A percentile compares a stretch with the other conserved stretches of the same genome.
phyloP scores from a whole-genome alignment of 2,113 vertebrate species.

The Geothlypis trichas region DNA sequence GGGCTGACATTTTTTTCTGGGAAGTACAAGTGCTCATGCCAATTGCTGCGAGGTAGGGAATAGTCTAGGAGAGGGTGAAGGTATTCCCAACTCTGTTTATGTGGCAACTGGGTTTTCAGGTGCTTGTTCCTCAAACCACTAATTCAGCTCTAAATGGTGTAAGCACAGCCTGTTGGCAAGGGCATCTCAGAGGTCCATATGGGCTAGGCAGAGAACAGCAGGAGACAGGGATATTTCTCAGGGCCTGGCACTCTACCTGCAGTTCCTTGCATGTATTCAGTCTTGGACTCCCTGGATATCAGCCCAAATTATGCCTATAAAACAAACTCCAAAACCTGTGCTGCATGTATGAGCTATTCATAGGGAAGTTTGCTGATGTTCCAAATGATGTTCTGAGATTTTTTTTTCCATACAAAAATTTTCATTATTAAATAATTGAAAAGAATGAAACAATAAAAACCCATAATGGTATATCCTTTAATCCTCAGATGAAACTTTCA shows the following conservation, averaged over 20 bases:
- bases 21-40: neutral
- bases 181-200: neutral
- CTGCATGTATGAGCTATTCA: neutral
- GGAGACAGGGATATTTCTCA: neutral
- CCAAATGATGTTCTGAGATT: neutral
- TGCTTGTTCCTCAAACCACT: neutral
- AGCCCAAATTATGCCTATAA: neutral
- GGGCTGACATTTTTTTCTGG: neutral
- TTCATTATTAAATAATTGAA: neutral
- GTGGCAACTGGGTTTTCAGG: neutral
- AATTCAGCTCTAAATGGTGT: neutral
- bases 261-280: neutral
- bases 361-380: neutral
- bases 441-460: neutral
- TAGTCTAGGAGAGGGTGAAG: neutral
- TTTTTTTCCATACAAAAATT: neutral
- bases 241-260: neutral
- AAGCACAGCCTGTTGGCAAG: neutral
- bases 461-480: neutral
- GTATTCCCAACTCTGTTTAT: neutral
- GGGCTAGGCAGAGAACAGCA: neutral
- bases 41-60: neutral
- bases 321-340: neutral
- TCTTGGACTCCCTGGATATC: neutral
- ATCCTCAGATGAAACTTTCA: neutral